A percentile compares a stretch with the other conserved stretches of the same genome.
Conservation (phyloP, 2,888 invertebrate species). For the Gibbula magus region DNA sequence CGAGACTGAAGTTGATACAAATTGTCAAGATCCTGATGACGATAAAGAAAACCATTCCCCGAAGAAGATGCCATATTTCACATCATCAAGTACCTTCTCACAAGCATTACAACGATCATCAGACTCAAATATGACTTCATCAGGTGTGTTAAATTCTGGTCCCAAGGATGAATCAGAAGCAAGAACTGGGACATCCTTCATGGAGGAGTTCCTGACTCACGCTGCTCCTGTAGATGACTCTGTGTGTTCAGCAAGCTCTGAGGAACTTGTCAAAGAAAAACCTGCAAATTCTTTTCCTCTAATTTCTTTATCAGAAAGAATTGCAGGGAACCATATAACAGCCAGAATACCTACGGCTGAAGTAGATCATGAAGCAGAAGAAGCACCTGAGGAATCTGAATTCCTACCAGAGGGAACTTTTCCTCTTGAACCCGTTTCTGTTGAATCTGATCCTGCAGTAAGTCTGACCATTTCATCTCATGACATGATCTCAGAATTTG, state of each 20-base stretch:
- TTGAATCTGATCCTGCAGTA: neutral
- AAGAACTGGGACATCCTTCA: neutral
- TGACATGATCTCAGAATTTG: conserved; percentile 3
- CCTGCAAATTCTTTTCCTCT: neutral
- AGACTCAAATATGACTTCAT: neutral
- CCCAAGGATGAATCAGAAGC: neutral
- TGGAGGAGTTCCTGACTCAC: conserved; percentile 11
- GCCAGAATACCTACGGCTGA: neutral
- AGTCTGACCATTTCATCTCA: neutral
- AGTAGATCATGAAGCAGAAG: too few relatives aligned
- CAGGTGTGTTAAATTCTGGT: too few relatives aligned
- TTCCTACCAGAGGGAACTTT: too few relatives aligned
- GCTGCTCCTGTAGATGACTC: conserved; percentile 12
- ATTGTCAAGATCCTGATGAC: conserved; percentile 1
- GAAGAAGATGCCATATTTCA: neutral
- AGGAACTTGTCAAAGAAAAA: neutral
- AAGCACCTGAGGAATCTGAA: too few relatives aligned
- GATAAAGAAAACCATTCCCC: conserved; percentile 16
- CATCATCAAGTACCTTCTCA: neutral
- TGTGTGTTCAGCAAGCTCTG: neutral
- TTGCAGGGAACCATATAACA: neutral
- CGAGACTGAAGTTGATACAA: neutral
- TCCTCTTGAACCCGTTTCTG: too few relatives aligned
- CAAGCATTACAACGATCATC: neutral
- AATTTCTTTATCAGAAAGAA: conserved; percentile 7